phyloP scores from a whole-genome alignment of 2,888 invertebrate species.

The Vanessa cardui region DNA sequence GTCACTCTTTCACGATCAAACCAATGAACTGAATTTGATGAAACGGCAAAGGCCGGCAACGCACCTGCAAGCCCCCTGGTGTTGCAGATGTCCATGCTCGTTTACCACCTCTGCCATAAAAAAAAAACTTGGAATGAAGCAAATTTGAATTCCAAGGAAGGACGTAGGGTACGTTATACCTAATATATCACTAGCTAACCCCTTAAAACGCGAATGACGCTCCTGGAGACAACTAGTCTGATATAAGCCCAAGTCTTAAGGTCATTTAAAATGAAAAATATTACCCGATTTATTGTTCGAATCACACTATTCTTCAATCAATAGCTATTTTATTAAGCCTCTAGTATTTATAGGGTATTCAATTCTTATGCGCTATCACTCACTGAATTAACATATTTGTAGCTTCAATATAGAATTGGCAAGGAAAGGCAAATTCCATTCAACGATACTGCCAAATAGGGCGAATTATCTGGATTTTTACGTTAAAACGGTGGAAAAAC shows the following conservation, averaged over 20 bases:
- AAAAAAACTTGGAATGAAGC: no score
- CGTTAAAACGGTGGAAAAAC: slow-evolving; percentile 54
- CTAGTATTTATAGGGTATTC: slow-evolving; percentile 29
- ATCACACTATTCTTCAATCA: slow-evolving; percentile 6
- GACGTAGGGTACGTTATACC: no score
- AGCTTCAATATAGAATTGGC: slow-evolving; percentile 32
- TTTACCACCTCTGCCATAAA: no score
- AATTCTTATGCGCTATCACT: slow-evolving; percentile 24
- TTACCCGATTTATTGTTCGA: not conserved
- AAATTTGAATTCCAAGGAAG: no score
- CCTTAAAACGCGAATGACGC: no score
- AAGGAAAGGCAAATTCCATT: slow-evolving; percentile 38
- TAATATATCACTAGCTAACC: no score
- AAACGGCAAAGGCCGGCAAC: no score
- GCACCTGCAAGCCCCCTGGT: no score
- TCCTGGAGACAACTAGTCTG: not conserved
- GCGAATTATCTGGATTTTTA: slow-evolving; percentile 56
- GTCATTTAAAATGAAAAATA: not conserved
- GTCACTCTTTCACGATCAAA: no score
- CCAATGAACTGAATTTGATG: no score
- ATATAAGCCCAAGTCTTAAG: not conserved
- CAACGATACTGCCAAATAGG: slow-evolving; percentile 51
- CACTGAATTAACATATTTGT: slow-evolving; percentile 28
- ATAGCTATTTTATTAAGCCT: slow-evolving; percentile 15
- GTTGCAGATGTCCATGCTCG: no score